Conservation (phyloP, 2,888 invertebrate genomes). For the Hyppa rectilinea region DNA sequence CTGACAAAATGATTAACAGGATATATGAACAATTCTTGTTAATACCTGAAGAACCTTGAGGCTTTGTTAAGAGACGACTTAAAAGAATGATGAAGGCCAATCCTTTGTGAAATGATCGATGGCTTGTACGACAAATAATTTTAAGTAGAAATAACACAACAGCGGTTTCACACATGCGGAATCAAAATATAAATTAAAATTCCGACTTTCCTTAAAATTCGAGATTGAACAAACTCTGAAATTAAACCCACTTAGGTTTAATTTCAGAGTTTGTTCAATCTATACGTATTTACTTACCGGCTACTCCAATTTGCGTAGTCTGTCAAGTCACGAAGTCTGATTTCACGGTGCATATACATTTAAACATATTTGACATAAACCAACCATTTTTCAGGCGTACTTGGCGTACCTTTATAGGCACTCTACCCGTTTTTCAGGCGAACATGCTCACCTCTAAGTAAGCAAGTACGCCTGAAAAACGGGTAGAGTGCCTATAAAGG, state of each 20-base stretch:
- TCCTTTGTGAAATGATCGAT: slow-evolving; percentile 8
- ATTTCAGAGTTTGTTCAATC: too few species aligned
- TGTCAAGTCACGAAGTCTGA: background rate
- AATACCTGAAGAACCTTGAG: slow-evolving; percentile 24
- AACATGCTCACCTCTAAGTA: background rate
- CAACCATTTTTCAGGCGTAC: too few species aligned
- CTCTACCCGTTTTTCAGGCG: background rate
- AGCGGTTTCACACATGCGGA: background rate
- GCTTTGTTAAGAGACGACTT: slow-evolving; percentile 13
- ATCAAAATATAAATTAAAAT: background rate
- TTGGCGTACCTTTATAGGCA: too few species aligned
- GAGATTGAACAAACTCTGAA: background rate
- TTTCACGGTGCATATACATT: slow-evolving; percentile 1
- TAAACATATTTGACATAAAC: too few species aligned
- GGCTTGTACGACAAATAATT: slow-evolving; percentile 13
- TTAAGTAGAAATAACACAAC: slow-evolving; percentile 38
- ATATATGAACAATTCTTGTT: slow-evolving; percentile 42
- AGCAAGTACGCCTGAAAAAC: background rate
- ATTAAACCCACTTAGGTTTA: background rate
- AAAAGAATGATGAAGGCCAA: slow-evolving; percentile 33
- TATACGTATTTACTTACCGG: background rate
- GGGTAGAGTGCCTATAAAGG: too few species aligned
- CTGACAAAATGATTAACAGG: slow-evolving; percentile 43
- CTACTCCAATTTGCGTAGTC: background rate
- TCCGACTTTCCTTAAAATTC: slow-evolving; percentile 9